Base-by-base conservation (phyloP, 2,113 vertebrate species). In the Perccottus glenii region DNA sequence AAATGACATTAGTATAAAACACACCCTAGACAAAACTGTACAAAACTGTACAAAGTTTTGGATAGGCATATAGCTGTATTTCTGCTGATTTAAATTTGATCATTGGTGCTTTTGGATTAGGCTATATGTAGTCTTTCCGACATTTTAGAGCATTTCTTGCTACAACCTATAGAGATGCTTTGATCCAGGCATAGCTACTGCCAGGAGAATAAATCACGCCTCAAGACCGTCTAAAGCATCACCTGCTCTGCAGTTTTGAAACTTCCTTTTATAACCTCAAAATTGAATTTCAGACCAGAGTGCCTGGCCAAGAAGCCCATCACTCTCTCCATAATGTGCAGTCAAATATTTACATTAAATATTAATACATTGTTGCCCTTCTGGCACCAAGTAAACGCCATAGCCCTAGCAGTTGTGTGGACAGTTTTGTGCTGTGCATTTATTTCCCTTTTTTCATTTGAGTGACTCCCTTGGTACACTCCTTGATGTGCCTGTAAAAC, bases 261-360 rank as follows among this genome's bases (percentile, higher is more conserved):
- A 75, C 48, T 75, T 63, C 63, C 67, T 76, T 83, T 86, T 83
- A 69, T 52, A 52, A 76, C 67, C 72, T 74, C 42, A 51, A 76
- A 80, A 88, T 77, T 75, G 71, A 71, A 59, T 50, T 40, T 44
- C 15, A 61, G 68, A 75, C 75, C 73, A 77, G 35, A 58, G 50
- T 78, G n/a, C 57, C 2, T 0, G 9, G 45, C 35, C 58, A 50
- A 59, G 48, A 36, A 38, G 38, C 32, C 6, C 46, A 49, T 9
- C 10, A 12, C 6, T 53, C 58, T 53, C 9, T 55, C 60, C 46
- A 19, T 57, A 60, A 68, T 46, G 42, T 84, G 64, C 48, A 65
- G 59, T 53, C 35, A 66, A 55, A 75, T 45, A 49, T 36, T 73
- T 44, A 44, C 55, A 75, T 82, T n/a, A 82, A 81, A 77, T 64